Percentiles rank a stretch among this genome's conserved stretches.
Conservation (phyloP, 2,888 invertebrate genomes). For the Brachyopa scutellaris region DNA sequence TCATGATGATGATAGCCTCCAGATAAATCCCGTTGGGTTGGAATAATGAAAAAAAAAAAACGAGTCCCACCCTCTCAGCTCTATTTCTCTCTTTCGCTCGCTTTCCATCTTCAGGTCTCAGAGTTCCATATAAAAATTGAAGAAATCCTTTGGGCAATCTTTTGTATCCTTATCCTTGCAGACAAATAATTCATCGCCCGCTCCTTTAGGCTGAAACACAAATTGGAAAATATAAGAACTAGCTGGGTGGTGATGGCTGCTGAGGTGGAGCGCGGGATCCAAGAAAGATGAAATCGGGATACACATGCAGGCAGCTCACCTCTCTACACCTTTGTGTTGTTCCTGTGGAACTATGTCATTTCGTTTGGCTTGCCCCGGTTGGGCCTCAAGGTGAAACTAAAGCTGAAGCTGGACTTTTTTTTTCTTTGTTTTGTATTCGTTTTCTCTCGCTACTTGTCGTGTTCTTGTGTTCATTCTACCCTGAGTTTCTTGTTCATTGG, state of each 20-base stretch:
- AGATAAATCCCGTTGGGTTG: slow-evolving; percentile 63
- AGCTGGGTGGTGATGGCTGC: slow-evolving; percentile 73
- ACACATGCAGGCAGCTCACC: slow-evolving; percentile 59
- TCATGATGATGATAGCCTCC: slow-evolving; percentile 68
- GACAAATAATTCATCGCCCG: slow-evolving; percentile 75
- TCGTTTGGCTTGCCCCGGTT: slow-evolving; percentile 61
- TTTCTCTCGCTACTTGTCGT: neutral
- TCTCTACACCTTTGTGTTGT: slow-evolving; percentile 56
- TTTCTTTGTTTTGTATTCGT: neutral
- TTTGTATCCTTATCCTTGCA: slow-evolving; percentile 73
- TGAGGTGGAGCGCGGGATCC: slow-evolving; percentile 43
- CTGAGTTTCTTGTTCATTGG: slow-evolving; percentile 34
- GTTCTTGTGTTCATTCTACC: slow-evolving; percentile 16
- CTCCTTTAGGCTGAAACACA: slow-evolving; percentile 73
- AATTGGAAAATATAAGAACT: slow-evolving; percentile 76
- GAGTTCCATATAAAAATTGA: slow-evolving; percentile 54
- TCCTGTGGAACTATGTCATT: slow-evolving; percentile 66
- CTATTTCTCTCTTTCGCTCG: slow-evolving; percentile 6
- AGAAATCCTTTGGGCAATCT: slow-evolving; percentile 69
- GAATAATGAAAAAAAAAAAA: slow-evolving; percentile 62
- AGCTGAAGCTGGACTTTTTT: slow-evolving; percentile 63
- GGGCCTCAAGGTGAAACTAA: slow-evolving; percentile 63
- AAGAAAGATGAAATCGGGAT: slow-evolving; percentile 58
- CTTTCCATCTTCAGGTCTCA: slow-evolving; percentile 3
- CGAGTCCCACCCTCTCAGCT: slow-evolving; percentile 26